Evolutionary conservation across 37 sponge, comb jelly and placozoan genomes (phyloP).

Genomic region (Beroe ovata): DNA sequence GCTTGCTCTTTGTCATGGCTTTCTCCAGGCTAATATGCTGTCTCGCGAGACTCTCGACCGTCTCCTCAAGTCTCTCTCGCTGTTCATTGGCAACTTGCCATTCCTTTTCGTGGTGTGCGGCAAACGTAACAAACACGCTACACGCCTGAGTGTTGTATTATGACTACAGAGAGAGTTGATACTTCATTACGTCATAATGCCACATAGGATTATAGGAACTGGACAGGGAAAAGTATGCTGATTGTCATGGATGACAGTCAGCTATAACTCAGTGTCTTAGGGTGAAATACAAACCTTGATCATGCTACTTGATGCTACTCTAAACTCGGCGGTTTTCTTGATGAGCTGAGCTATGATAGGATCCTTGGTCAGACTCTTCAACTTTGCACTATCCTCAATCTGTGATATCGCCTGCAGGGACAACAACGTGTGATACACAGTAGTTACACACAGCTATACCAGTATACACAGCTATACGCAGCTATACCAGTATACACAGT

Average conservation of each 20-base stretch:
- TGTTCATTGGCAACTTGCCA: conserved; percentile 82
- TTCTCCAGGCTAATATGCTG: conserved; percentile 81
- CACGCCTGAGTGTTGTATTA: conserved; percentile 81
- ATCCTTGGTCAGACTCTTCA: conserved; percentile 30
- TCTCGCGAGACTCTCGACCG: conserved; percentile 83
- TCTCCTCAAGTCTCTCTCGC: conserved; percentile 81
- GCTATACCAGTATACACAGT: too few relatives aligned
- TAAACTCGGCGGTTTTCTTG: conserved; percentile 26
- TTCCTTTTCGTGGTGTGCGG: conserved; percentile 73
- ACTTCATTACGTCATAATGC: too few relatives aligned
- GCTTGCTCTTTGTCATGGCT: conserved; percentile 69
- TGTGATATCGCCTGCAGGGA: conserved; percentile 30
- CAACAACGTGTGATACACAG: too few relatives aligned
- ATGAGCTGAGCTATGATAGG: conserved; percentile 10
- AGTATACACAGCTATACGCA: too few relatives aligned
- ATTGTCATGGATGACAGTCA: too few relatives aligned
- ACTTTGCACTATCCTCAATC: conserved; percentile 34
- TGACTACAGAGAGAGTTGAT: too few relatives aligned
- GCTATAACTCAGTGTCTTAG: too few relatives aligned
- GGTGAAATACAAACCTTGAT: conserved; percentile 45
- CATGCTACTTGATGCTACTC: conserved; percentile 46
- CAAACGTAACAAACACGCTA: conserved; percentile 73
- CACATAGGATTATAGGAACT: too few relatives aligned
- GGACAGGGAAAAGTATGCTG: too few relatives aligned
- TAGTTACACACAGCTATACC: too few relatives aligned